These are phyloP conservation scores for Phasia obesa DNA, from an alignment of 2,888 invertebrate genomes.

Conservation along the genomic window DNA sequence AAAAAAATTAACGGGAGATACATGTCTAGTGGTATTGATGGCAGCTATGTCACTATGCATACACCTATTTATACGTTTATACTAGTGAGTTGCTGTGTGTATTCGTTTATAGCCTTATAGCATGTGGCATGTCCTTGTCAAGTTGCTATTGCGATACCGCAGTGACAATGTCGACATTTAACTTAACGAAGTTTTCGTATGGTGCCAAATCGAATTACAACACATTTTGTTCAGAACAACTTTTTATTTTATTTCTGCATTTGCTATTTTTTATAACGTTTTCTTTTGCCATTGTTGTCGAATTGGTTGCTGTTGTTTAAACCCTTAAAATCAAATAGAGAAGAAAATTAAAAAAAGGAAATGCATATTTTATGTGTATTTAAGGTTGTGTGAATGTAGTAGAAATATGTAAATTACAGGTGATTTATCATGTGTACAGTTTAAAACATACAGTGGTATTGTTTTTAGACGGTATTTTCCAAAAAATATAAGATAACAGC, in stretches of 20 bases:
- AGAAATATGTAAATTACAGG: not conserved
- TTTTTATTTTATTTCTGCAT: constrained; percentile 37
- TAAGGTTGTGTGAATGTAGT: not conserved
- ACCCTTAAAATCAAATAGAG: constrained; percentile 39
- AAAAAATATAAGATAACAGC: too few species aligned
- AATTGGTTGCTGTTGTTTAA: constrained; percentile 4
- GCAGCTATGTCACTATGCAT: not conserved
- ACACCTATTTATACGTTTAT: not conserved
- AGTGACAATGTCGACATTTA: constrained; percentile 73
- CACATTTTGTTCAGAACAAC: constrained; percentile 52
- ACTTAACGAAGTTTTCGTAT: constrained; percentile 70
- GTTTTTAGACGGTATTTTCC: too few species aligned
- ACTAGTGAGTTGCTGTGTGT: not conserved
- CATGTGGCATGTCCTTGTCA: constrained; percentile 69
- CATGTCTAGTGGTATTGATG: constrained; percentile 41
- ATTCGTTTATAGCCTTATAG: constrained; percentile 36
- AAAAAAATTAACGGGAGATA: not conserved
- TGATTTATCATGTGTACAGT: not conserved
- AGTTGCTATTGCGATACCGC: constrained; percentile 69
- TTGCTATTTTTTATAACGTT: constrained; percentile 1
- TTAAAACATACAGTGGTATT: constrained; percentile 12
- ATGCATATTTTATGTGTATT: constrained; percentile 17
- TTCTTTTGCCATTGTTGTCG: constrained; percentile 32
- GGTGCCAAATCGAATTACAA: constrained; percentile 72
- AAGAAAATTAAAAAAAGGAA: constrained; percentile 45